Conservation (phyloP, 2,113 vertebrate genomes). For the Struthidea cinerea region DNA sequence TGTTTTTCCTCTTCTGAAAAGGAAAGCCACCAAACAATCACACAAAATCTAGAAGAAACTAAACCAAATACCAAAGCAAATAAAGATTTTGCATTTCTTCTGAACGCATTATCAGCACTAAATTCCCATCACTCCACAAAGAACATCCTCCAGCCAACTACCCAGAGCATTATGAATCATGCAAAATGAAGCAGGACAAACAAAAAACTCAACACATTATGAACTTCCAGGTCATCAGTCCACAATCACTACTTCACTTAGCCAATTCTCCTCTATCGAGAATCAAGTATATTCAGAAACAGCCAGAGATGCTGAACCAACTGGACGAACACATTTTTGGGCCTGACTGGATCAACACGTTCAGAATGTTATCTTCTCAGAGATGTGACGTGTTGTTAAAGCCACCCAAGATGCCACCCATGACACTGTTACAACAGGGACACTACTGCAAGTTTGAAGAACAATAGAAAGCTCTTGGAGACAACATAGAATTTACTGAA, state of each 20-base stretch:
- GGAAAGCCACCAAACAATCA: background rate
- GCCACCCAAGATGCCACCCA: background rate
- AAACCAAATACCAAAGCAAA: background rate
- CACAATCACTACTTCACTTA: background rate
- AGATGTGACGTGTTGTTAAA: background rate
- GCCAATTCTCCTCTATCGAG: background rate
- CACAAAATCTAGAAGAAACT: background rate
- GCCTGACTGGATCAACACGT: background rate
- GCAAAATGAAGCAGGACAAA: background rate
- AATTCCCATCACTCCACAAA: background rate
- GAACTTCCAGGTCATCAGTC: background rate
- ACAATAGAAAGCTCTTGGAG: background rate
- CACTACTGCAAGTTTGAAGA: background rate
- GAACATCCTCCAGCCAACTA: background rate
- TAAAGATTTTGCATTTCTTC: background rate
- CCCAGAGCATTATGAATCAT: background rate
- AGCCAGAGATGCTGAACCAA: background rate
- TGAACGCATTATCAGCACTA: background rate
- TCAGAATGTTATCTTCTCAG: background rate
- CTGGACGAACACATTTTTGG: background rate
- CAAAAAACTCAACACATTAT: background rate
- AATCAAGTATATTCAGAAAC: background rate
- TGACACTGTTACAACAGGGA: background rate
- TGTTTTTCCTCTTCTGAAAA: background rate
- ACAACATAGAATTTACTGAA: background rate